A percentile compares a stretch with the other conserved stretches of the same genome.
Evolutionary conservation across 2,113 vertebrate species (phyloP).

Genomic region (Brachyhypopomus occidentalis): DNA sequence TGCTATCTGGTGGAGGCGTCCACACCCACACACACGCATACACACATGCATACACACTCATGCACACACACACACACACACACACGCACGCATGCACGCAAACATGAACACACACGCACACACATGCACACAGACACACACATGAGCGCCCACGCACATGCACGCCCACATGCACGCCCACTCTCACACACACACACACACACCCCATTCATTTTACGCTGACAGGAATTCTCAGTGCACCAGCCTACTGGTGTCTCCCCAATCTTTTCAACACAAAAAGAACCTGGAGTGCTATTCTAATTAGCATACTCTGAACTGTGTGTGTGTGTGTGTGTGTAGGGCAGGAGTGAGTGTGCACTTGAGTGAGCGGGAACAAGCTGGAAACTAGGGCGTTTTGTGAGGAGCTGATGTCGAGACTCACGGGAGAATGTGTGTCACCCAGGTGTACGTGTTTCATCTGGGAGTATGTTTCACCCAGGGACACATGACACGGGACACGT

Average conservation of each 20-base stretch:
- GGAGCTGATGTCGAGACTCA: constrained; percentile 21
- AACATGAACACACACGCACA: no score
- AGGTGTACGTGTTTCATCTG: constrained; percentile 5
- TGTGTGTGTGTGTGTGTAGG: constrained; percentile 1
- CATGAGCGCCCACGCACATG: constrained; percentile 7
- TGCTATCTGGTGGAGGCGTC: no score
- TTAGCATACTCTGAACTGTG: constrained; percentile 32
- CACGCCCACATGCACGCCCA: no score
- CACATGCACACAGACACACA: no score
- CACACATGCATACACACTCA: no score
- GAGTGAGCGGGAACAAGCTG: constrained; percentile 22
- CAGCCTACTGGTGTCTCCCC: constrained; percentile 18
- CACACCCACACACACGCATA: no score
- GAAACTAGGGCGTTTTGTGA: constrained; percentile 42
- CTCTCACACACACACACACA: constrained; percentile 27
- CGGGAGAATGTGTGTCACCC: constrained; percentile 24
- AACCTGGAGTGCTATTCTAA: constrained; percentile 37
- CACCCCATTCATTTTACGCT: constrained; percentile 36
- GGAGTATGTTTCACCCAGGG: constrained; percentile 1
- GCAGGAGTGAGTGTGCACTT: background rate
- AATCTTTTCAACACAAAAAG: constrained; percentile 36
- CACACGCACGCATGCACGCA: no score
- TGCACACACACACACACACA: no score
- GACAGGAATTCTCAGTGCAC: constrained; percentile 34
- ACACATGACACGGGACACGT: no score